Evolutionary conservation across 2,888 invertebrate species (phyloP).

Genomic region (Protonemura montana): DNA sequence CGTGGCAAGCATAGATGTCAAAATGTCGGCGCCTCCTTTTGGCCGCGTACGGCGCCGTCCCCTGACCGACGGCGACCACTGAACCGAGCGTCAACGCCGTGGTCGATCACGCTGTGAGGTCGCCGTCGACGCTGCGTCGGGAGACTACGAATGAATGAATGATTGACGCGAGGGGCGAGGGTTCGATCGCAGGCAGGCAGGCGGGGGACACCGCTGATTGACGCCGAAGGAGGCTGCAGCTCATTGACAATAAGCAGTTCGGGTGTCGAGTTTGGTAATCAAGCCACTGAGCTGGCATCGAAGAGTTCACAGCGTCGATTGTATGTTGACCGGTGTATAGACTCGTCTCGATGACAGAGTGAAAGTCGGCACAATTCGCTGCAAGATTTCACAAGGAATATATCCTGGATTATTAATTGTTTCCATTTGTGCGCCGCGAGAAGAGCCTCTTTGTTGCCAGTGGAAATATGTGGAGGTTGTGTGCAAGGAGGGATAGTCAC

Average conservation of each 20-base stretch:
- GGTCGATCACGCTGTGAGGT: not conserved
- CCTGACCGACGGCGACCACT: not conserved
- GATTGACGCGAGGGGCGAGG: conserved; percentile 26
- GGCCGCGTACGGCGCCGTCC: not conserved
- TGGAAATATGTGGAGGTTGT: not conserved
- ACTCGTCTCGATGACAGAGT: not conserved
- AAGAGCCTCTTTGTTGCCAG: not conserved
- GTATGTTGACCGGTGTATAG: not conserved
- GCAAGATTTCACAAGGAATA: not conserved
- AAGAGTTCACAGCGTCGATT: not conserved
- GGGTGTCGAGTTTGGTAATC: not conserved
- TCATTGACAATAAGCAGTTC: not conserved
- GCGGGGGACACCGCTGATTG: not conserved
- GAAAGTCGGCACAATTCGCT: not conserved
- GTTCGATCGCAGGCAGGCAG: not conserved
- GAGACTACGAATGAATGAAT: not conserved
- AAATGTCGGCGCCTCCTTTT: not conserved
- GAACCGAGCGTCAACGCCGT: too few species aligned
- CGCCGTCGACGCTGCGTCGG: not conserved
- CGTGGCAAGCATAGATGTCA: not conserved
- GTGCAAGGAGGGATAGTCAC: not conserved
- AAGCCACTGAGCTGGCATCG: not conserved
- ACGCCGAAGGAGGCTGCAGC: not conserved
- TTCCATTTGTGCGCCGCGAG: not conserved
- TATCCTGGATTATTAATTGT: not conserved